A percentile compares a stretch with the other conserved stretches of the same genome.
These are phyloP conservation scores for Scomberomorus guttatus DNA, from an alignment of 2,797 vertebrate genomes.

Conservation along the genomic window DNA sequence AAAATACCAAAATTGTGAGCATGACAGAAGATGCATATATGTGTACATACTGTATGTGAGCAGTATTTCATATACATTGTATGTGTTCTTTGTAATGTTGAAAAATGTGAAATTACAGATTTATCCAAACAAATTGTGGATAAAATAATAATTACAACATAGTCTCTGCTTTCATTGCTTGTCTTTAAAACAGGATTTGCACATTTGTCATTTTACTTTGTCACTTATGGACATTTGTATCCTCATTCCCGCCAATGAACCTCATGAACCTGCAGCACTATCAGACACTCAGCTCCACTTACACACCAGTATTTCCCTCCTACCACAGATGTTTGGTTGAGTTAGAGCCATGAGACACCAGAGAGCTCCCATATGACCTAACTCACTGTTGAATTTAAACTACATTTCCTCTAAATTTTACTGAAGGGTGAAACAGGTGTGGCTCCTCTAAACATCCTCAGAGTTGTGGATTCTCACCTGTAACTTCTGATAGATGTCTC, in stretches of 20 bases:
- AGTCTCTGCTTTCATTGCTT: too few species aligned
- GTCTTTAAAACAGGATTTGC: too few species aligned
- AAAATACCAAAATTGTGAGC: too few species aligned
- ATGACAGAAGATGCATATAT: too few species aligned
- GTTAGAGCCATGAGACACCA: not conserved
- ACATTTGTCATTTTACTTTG: not conserved
- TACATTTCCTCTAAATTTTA: not conserved
- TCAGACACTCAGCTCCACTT: not conserved
- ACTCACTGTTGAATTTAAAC: not conserved
- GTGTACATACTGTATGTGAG: too few species aligned
- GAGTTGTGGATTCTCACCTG: constrained; percentile 7
- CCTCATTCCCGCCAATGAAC: constrained; percentile 5
- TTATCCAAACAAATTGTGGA: too few species aligned
- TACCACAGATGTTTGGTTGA: constrained; percentile 16
- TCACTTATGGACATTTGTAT: constrained; percentile 11
- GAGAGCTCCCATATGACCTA: not conserved
- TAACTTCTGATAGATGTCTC: not conserved
- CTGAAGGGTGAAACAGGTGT: constrained; percentile 15
- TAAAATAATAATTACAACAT: too few species aligned
- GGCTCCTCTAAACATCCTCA: not conserved
- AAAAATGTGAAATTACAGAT: too few species aligned
- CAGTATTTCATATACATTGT: too few species aligned
- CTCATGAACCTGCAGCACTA: not conserved
- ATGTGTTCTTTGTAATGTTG: too few species aligned
- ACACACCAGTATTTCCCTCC: not conserved